These are phyloP conservation scores for Copidosoma aretas DNA, from an alignment of 2,888 invertebrate species.

Conservation along the genomic window DNA sequence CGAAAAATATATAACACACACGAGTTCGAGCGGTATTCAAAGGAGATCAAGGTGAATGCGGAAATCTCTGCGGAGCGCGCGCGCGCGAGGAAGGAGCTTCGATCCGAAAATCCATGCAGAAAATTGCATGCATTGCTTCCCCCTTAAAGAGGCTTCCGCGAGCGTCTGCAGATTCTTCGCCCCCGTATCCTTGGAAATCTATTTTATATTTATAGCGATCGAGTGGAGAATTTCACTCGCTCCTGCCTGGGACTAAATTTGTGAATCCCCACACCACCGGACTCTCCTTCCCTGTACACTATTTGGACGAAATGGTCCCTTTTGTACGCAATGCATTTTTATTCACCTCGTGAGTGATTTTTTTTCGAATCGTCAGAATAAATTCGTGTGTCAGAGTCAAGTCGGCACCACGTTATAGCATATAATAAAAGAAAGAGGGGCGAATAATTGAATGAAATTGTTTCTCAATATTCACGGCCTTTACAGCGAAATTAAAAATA, in stretches of 20 bases:
- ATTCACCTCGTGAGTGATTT: too few species aligned
- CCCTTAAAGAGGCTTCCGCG: neutral
- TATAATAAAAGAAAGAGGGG: neutral
- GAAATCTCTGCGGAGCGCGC: neutral
- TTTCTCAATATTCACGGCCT: neutral
- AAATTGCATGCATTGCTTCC: constrained; percentile 10
- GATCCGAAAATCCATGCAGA: constrained; percentile 14
- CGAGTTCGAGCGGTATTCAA: neutral
- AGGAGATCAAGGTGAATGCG: constrained; percentile 1
- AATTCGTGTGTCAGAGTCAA: too few species aligned
- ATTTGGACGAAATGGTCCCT: too few species aligned
- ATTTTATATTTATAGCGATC: constrained; percentile 18
- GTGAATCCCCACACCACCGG: constrained; percentile 3
- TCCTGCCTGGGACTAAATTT: neutral
- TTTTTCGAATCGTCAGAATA: too few species aligned
- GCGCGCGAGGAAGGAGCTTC: constrained; percentile 1
- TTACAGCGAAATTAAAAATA: neutral
- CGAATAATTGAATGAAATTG: neutral
- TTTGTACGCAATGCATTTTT: too few species aligned
- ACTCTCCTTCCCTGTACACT: too few species aligned
- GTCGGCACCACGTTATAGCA: neutral
- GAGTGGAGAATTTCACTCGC: neutral
- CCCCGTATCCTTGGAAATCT: constrained; percentile 5
- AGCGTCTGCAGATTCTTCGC: neutral
- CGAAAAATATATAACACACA: neutral